These are phyloP conservation scores for Chaetoderma sp. DNA, from an alignment of 2,888 invertebrate species.

Conservation along the genomic window DNA sequence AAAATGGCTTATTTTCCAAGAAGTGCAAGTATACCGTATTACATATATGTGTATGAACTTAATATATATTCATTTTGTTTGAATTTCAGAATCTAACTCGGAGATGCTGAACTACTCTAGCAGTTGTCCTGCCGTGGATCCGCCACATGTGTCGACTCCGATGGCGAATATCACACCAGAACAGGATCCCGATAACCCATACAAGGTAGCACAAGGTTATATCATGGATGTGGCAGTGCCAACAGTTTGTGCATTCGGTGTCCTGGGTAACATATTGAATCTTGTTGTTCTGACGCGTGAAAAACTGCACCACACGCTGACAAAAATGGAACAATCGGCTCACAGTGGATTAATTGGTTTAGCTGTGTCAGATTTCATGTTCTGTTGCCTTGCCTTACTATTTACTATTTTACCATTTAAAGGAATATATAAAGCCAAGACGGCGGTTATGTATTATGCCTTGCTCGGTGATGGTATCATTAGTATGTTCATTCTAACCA, in stretches of 20 bases:
- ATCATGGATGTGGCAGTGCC: conserved; percentile 56
- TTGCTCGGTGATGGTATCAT: conserved; percentile 55
- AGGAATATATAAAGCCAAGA: conserved; percentile 34
- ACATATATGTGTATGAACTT: too few relatives aligned
- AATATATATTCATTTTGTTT: too few relatives aligned
- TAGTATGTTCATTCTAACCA: conserved; percentile 63
- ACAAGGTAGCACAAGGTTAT: conserved; percentile 41
- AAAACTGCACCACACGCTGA: conserved; percentile 54
- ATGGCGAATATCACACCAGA: too few relatives aligned
- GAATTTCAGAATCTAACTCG: too few relatives aligned
- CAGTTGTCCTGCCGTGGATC: too few relatives aligned
- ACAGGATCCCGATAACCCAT: conserved; percentile 36
- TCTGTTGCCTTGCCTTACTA: conserved; percentile 60
- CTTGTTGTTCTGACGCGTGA: conserved; percentile 60
- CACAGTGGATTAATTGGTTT: conserved; percentile 64
- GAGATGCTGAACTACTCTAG: too few relatives aligned
- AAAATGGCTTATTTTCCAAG: too few relatives aligned
- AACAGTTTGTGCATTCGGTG: conserved; percentile 57
- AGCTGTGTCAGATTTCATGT: conserved; percentile 64
- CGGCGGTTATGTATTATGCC: conserved; percentile 49
- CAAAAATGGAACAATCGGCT: conserved; percentile 65
- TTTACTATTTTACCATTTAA: conserved; percentile 49
- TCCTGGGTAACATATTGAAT: conserved; percentile 62
- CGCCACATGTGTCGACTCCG: too few relatives aligned
- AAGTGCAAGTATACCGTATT: too few relatives aligned